Evolutionary conservation across 1,140 invertebrate species (phyloP).

Genomic region (Atta cephalotes): DNA sequence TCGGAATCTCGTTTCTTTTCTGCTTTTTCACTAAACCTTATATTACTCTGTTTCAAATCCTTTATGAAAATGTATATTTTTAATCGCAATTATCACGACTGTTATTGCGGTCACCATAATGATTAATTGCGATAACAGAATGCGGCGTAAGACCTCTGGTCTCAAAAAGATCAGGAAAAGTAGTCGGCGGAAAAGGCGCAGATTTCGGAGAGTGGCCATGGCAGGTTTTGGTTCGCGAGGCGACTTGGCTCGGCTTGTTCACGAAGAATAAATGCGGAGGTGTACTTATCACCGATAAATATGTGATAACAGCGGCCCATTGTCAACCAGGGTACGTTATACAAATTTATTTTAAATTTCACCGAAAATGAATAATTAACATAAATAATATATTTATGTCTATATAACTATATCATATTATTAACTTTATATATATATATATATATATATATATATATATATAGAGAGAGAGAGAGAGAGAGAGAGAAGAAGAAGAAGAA

Average conservation of each 20-base stretch:
- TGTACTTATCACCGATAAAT: slow-evolving; percentile 94
- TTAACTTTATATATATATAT: slow-evolving; percentile 5
- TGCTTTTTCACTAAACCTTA: slow-evolving; percentile 1
- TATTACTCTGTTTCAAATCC: background rate
- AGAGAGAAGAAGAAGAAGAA: too few relatives aligned
- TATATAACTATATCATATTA: background rate
- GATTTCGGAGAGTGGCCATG: slow-evolving; percentile 96
- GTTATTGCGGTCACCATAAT: slow-evolving; percentile 18
- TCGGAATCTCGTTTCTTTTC: background rate
- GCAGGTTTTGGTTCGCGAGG: slow-evolving; percentile 96
- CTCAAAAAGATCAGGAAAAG: slow-evolving; percentile 90
- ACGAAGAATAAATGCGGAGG: slow-evolving; percentile 99
- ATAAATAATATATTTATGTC: background rate
- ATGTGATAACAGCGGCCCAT: slow-evolving; percentile 96
- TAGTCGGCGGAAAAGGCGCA: slow-evolving; percentile 95
- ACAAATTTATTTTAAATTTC: background rate
- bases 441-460: too few relatives aligned
- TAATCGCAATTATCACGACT: slow-evolving; percentile 3
- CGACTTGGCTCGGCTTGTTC: slow-evolving; percentile 96
- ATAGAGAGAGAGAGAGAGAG: too few relatives aligned
- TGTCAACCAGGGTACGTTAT: slow-evolving; percentile 95
- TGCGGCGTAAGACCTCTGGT: slow-evolving; percentile 94
- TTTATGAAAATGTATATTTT: background rate
- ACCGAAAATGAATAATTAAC: background rate
- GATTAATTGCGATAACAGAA: slow-evolving; percentile 87